Evolutionary conservation across 1,140 invertebrate genomes (phyloP).

Genomic region (Heliconius himera): DNA sequence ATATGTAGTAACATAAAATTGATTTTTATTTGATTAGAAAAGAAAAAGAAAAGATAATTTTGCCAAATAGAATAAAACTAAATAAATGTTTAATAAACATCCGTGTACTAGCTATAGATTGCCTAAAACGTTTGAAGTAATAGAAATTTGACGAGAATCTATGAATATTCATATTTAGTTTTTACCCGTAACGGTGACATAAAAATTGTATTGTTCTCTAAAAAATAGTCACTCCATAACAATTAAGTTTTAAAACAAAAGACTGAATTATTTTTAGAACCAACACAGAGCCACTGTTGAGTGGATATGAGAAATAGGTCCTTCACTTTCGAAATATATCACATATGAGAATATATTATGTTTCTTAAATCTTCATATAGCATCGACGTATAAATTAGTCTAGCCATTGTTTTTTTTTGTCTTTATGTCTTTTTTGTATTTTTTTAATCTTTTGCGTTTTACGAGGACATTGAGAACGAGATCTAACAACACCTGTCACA

Average conservation of each 20-base stretch:
- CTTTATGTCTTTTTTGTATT: not conserved
- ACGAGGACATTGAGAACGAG: too few species aligned
- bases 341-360: not conserved
- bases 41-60: too few species aligned
- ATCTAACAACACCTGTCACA: too few species aligned
- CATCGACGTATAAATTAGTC: not conserved
- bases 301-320: not conserved
- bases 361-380: not conserved
- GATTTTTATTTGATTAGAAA: too few species aligned
- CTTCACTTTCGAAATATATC: constrained; percentile 15
- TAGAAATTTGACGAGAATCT: constrained; percentile 38
- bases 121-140: constrained; percentile 21
- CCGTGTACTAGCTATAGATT: not conserved
- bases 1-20: too few species aligned
- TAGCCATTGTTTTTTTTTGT: not conserved
- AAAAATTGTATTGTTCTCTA: constrained; percentile 69
- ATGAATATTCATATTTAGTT: constrained; percentile 72
- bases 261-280: constrained; percentile 30
- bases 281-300: constrained; percentile 20
- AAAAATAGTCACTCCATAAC: constrained; percentile 73
- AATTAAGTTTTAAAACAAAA: constrained; percentile 50
- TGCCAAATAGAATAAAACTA: too few species aligned
- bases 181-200: constrained; percentile 75
- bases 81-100: not conserved
- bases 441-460: too few species aligned